A percentile compares a stretch with the other conserved stretches of the same genome.
Conservation (phyloP, 2,888 invertebrate genomes). For the Trimorus sp. region DNA sequence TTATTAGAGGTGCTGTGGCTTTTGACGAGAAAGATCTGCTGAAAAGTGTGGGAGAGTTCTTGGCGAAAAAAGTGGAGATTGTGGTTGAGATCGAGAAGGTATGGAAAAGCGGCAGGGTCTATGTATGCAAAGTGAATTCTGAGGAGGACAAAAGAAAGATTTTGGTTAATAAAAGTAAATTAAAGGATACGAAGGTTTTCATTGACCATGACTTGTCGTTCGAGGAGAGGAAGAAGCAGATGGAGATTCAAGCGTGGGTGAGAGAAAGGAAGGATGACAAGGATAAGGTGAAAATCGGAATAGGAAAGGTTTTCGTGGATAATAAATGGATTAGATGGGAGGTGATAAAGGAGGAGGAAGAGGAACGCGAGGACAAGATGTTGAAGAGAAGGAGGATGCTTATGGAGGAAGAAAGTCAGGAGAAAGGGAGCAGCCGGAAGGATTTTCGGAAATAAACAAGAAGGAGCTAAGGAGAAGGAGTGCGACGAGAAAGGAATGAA, state of each 20-base stretch:
- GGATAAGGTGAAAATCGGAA: not conserved
- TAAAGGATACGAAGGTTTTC: not conserved
- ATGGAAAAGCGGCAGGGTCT: not conserved
- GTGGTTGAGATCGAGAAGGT: not conserved
- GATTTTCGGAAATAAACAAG: not conserved
- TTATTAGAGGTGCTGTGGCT: not conserved
- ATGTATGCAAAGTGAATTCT: not conserved
- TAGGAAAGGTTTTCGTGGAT: not conserved
- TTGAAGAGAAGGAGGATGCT: too few species aligned
- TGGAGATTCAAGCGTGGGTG: not conserved
- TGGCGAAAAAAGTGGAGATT: not conserved
- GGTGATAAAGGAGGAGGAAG: conserved; percentile 1
- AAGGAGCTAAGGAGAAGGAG: too few species aligned
- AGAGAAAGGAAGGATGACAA: not conserved
- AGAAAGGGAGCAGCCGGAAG: not conserved
- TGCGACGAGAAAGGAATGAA: too few species aligned
- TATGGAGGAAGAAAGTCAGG: not conserved
- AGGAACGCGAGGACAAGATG: not conserved
- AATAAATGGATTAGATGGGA: conserved; percentile 1
- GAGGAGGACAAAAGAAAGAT: not conserved
- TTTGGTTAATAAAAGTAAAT: not conserved
- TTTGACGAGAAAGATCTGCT: not conserved
- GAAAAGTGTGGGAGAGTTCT: not conserved
- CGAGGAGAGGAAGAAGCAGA: not conserved
- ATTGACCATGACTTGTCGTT: not conserved